These are phyloP conservation scores for Crocuta crocuta DNA, from an alignment of 2,113 vertebrate species.

Conservation along the genomic window DNA sequence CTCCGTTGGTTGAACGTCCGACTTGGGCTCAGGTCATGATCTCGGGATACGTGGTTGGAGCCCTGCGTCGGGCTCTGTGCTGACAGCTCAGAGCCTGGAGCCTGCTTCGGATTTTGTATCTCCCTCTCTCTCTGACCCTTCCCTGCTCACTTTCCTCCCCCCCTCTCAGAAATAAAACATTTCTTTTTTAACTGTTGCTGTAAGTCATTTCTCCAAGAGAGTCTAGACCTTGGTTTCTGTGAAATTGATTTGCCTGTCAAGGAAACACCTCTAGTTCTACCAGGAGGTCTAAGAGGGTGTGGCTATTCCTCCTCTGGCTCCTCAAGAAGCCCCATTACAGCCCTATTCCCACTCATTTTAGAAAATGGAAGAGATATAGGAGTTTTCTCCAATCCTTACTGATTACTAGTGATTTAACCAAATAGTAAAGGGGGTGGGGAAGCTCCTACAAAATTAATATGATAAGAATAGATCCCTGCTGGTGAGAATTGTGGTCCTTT, in stretches of 20 bases:
- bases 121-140: no score
- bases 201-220: neutral
- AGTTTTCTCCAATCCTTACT: neutral
- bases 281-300: neutral
- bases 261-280: neutral
- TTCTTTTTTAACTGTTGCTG: neutral
- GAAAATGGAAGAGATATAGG: neutral
- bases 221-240: neutral
- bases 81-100: no score
- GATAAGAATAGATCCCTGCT: neutral
- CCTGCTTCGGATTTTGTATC: no score
- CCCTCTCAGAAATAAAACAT: no score
- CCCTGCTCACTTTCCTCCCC: no score
- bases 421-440: neutral
- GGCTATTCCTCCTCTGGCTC: neutral
- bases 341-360: neutral
- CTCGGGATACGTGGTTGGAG: no score
- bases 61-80: no score
- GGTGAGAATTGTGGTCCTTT: neutral
- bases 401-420: neutral
- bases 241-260: neutral
- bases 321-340: neutral
- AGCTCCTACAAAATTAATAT: neutral
- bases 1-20: no score
- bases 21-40: no score